Base-by-base conservation (phyloP, 2,113 vertebrate species). In the Rostratula benghalensis region DNA sequence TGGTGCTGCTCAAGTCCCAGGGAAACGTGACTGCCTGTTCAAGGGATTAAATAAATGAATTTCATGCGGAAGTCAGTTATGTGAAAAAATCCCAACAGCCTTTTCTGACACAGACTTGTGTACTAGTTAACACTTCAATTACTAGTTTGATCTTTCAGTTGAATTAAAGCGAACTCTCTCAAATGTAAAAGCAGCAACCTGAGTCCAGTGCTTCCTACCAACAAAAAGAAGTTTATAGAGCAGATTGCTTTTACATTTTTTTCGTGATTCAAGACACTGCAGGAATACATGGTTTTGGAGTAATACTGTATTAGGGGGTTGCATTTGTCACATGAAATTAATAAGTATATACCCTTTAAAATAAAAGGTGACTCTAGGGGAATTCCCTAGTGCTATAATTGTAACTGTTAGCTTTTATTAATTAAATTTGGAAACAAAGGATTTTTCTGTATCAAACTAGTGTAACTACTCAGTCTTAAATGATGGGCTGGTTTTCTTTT, bases 11-110 rank as follows among this genome's bases (percentile, higher is more conserved):
- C 9, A 22, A 61, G 10, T 64, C 53, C 33, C 30, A 80, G 39
- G 83, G 65, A 73, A 91, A 71, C 39, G 45, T 89, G 71, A 43
- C 56, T 86, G 86, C 51, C 79, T 89, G 41, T 37, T 93, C n/a
- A 84, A 50, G 30, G 67, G 70, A 82, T 96, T 89, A 87, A 93
- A 89, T 81, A 87, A 92, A 89, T 82, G 0, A 88, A 56, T 76
- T 84, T 85, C 43, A 46, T 31, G 46, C 45, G 56, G 23, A 71
- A 93, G 37, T 46, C 60, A 61, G n/a, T 63, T 46, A 33, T 45
- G 35, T 63, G 63, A n/a, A 81, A 57, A 92, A 75, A 64, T 78
- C 21, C 19, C 24, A 14, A 12, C 13, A 30, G 4, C 39, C 53
- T 91, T 48, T 75, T 70, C 64, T 37, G 27, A 70, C 27, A 53